Conservation (phyloP, 2,888 invertebrate species). For the Caenorhabditis becei region DNA sequence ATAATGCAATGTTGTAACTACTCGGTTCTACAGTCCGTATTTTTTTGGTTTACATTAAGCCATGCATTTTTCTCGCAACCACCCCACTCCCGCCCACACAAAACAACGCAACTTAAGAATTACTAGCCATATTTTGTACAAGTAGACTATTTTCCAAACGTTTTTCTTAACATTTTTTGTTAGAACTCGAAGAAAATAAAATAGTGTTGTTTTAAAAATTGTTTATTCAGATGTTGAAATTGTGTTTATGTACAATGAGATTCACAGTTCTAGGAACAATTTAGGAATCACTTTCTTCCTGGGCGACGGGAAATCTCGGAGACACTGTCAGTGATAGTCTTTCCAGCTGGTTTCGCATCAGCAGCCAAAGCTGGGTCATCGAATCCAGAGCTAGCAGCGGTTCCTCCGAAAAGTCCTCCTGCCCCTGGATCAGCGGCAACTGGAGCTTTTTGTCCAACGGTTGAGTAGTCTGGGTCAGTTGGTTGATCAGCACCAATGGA, state of each 20-base stretch:
- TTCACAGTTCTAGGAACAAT: neutral
- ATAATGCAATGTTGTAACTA: conserved; percentile 32
- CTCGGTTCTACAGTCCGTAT: conserved; percentile 1
- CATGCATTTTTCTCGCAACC: conserved; percentile 3
- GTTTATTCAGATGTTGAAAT: neutral
- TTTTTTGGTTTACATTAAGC: conserved; percentile 55
- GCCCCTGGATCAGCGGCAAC: conserved; percentile 45
- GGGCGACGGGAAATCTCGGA: conserved; percentile 29
- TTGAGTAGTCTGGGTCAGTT: conserved; percentile 43
- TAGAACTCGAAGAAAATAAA: conserved; percentile 39
- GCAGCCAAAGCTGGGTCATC: conserved; percentile 44
- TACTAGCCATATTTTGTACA: conserved; percentile 48
- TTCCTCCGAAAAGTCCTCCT: conserved; percentile 35
- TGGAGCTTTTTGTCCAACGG: conserved; percentile 57
- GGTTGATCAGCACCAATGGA: neutral
- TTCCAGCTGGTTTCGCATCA: conserved; percentile 39
- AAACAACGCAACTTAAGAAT: neutral
- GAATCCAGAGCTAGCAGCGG: conserved; percentile 40
- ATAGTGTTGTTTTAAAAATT: conserved; percentile 19
- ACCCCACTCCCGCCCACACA: neutral
- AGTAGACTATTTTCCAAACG: conserved; percentile 24
- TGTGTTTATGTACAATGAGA: conserved; percentile 29
- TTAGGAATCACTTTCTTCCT: conserved; percentile 16
- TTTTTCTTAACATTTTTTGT: neutral
- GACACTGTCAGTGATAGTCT: conserved; percentile 26